Percentiles rank a stretch among this genome's conserved stretches.
These are phyloP conservation scores for Malacoctenus gilli DNA, from an alignment of 2,797 vertebrate species.

Conservation along the genomic window DNA sequence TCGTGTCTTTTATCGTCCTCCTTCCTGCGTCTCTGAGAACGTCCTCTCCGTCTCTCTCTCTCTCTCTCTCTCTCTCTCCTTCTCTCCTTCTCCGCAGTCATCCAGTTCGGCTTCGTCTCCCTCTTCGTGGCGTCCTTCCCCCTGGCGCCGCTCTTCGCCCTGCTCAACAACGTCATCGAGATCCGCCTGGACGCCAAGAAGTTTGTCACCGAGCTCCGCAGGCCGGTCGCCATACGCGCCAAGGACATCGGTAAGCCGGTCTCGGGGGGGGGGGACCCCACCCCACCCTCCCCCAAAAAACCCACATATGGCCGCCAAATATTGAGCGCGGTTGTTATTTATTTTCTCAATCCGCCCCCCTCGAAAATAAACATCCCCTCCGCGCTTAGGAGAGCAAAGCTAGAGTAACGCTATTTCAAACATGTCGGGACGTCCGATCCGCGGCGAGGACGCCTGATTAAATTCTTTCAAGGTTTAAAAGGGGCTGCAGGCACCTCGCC, in stretches of 20 bases:
- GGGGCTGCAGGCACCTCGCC: conserved; percentile 1
- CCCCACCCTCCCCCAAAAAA: too few relatives aligned
- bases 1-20: too few relatives aligned
- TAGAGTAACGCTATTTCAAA: background rate
- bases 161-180: conserved; percentile 97
- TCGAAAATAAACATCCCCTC: background rate
- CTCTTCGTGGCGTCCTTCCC: conserved; percentile 98
- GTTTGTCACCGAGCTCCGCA: conserved; percentile 92
- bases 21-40: too few relatives aligned
- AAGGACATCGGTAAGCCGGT: conserved; percentile 92
- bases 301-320: too few relatives aligned
- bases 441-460: too few relatives aligned
- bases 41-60: too few relatives aligned
- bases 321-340: too few relatives aligned
- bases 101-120: conserved; percentile 98
- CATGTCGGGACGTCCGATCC: background rate
- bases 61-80: background rate
- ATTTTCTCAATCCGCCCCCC: too few relatives aligned
- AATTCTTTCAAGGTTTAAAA: too few relatives aligned
- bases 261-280: background rate
- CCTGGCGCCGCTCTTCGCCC: conserved; percentile 93
- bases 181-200: conserved; percentile 96
- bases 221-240: conserved; percentile 89
- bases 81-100: conserved; percentile 79
- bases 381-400: background rate